Evolutionary conservation across 2,797 vertebrate species (phyloP), one percentile per base, ranked within the genome.

Genomic region (Streptopelia turtur): DNA sequence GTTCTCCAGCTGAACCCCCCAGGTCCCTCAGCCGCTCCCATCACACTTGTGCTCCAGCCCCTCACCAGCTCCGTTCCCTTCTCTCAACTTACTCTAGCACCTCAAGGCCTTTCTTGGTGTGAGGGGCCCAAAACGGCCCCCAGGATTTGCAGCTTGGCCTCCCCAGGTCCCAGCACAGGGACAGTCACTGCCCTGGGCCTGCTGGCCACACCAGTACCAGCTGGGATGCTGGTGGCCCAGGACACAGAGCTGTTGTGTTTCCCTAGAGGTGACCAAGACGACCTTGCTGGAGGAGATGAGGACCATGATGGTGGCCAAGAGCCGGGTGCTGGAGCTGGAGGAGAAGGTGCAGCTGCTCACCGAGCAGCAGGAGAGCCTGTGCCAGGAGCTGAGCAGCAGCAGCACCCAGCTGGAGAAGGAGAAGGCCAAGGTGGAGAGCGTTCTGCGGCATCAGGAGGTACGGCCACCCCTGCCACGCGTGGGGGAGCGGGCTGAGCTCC

Each of bases 381-480:
- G 74, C 15, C 95, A 94, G 89, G 97, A 98, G 87, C 97, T 99
- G 66, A 95, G 95, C 60, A 90, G 96, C 95, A 98, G 95, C 76
- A 97, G 95, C 35, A 80, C 97, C 0, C 97, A 98, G 69, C 96
- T 99, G 45, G 97, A 98, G 94, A 99, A 99, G 94, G 99, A 99
- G 96, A 98, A 95, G 23, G 98, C 98, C 95, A 98, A 98, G 16
- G 98, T 98, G 17, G 97, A 98, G 49, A 99, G 98, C 66, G 96
- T 98, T 39, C 96, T 97, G 86, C 98, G 97, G 77, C 98, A 99
- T 24, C 98, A 98, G 95, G 98, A 99, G 99, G 99, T 99, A 91
- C 55, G 97, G 28, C n/a, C 1, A 2, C 31, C 16, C 31, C 35
- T 1, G 13, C 64, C 11, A 4, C 47, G 13, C 21, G 21, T 12